Evolutionary conservation across 2,888 invertebrate species (phyloP).

Genomic region (Erebia ligea): DNA sequence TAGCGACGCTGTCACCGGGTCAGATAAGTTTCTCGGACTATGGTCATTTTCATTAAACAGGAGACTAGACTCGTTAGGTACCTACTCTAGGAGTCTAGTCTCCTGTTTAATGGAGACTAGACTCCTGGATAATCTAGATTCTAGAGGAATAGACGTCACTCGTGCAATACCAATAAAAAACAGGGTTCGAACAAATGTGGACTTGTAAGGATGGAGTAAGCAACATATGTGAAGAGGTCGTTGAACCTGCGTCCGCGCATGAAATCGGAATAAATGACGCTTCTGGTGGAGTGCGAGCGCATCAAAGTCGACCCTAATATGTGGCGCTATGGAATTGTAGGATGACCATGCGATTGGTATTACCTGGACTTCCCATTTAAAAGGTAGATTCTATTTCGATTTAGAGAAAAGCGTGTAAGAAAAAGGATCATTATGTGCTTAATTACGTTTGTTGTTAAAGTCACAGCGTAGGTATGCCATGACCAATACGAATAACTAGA

Average conservation of each 20-base stretch:
- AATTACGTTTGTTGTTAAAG: too few relatives aligned
- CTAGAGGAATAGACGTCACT: slow-evolving; percentile 5
- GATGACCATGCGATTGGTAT: slow-evolving; percentile 22
- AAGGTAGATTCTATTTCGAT: not conserved
- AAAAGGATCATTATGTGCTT: too few relatives aligned
- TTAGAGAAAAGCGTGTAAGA: too few relatives aligned
- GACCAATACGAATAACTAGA: too few relatives aligned
- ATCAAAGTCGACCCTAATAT: slow-evolving; percentile 52
- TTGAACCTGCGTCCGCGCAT: slow-evolving; percentile 54
- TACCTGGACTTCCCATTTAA: not conserved
- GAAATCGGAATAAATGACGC: slow-evolving; percentile 54
- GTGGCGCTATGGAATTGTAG: slow-evolving; percentile 43
- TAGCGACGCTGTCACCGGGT: too few relatives aligned
- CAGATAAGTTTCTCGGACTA: too few relatives aligned
- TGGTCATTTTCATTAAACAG: too few relatives aligned
- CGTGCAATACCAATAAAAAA: slow-evolving; percentile 44
- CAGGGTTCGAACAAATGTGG: slow-evolving; percentile 39
- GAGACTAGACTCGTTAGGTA: too few relatives aligned
- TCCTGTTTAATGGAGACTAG: too few relatives aligned
- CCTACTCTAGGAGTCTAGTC: too few relatives aligned
- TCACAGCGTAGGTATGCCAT: too few relatives aligned
- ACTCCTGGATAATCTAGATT: too few relatives aligned
- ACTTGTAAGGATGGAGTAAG: slow-evolving; percentile 42
- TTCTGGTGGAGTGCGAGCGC: slow-evolving; percentile 50
- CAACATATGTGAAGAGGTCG: slow-evolving; percentile 53